A percentile compares a stretch with the other conserved stretches of the same genome.
Evolutionary conservation across 1,140 invertebrate species (phyloP).

Genomic region (Tetraneura akinire): DNA sequence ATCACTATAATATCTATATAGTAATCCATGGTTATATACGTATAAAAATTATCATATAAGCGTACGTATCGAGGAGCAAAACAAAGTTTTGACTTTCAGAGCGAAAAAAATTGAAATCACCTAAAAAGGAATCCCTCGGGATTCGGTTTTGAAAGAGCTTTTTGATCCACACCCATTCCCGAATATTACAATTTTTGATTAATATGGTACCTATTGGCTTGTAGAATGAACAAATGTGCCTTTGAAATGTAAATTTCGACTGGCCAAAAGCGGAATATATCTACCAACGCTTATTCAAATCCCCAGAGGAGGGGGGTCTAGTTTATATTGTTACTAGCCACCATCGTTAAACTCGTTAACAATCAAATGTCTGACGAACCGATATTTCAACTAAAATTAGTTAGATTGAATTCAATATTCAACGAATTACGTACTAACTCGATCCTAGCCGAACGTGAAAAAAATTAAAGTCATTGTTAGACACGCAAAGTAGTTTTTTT

Average conservation of each 20-base stretch:
- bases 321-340: slow-evolving; percentile 42
- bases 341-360: slow-evolving; percentile 38
- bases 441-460: not conserved
- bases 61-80: not conserved
- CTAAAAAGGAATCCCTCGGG: slow-evolving; percentile 24
- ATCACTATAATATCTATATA: not conserved
- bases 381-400: slow-evolving; percentile 32
- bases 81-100: slow-evolving; percentile 17
- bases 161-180: not conserved
- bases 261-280: slow-evolving; percentile 30
- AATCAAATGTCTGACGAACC: slow-evolving; percentile 40
- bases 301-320: slow-evolving; percentile 12
- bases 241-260: slow-evolving; percentile 49
- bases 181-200: slow-evolving; percentile 51
- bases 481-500: too few relatives aligned
- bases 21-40: not conserved
- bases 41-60: slow-evolving; percentile 33
- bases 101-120: slow-evolving; percentile 44
- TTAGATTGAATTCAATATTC: not conserved
- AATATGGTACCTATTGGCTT: slow-evolving; percentile 30
- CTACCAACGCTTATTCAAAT: not conserved
- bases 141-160: slow-evolving; percentile 30
- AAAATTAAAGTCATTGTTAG: not conserved
- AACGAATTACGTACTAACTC: not conserved
- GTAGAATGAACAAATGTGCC: slow-evolving; percentile 29